Evolutionary conservation across 2,888 invertebrate genomes (phyloP).

Genomic region (Alitta virens): DNA sequence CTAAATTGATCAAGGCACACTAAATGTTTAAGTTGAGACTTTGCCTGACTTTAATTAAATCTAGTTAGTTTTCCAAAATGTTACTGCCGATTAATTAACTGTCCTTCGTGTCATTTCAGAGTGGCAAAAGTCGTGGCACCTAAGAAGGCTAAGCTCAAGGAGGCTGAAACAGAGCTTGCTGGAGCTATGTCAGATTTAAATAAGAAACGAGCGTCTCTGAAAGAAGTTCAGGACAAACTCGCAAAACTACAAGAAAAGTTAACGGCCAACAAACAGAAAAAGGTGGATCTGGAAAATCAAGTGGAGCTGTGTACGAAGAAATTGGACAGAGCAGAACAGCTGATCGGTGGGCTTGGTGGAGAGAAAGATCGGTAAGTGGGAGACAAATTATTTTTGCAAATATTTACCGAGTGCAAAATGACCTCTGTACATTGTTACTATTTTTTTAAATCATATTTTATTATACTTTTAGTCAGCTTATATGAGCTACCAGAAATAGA

Average conservation of each 20-base stretch:
- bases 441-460: too few species aligned
- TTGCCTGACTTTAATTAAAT: too few species aligned
- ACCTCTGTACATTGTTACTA: too few species aligned
- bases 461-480: too few species aligned
- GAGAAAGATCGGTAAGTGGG: constrained; percentile 51
- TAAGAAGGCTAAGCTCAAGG: constrained; percentile 56
- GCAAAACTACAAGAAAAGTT: constrained; percentile 54
- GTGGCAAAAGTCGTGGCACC: constrained; percentile 59
- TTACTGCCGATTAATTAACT: neutral
- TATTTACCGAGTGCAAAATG: too few species aligned
- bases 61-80: too few species aligned
- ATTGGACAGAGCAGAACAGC: constrained; percentile 57
- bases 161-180: constrained; percentile 53
- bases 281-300: constrained; percentile 56
- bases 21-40: too few species aligned
- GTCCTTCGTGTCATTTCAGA: constrained; percentile 31
- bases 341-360: constrained; percentile 58
- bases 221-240: constrained; percentile 58
- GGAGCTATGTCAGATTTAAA: constrained; percentile 55
- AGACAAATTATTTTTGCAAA: too few species aligned
- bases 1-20: too few species aligned
- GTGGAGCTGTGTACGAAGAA: constrained; percentile 58
- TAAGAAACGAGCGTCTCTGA: constrained; percentile 55
- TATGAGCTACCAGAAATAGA: too few species aligned
- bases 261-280: constrained; percentile 56